phyloP scores from a whole-genome alignment of 2,888 invertebrate genomes.

The Sepioteuthis lessoniana region DNA sequence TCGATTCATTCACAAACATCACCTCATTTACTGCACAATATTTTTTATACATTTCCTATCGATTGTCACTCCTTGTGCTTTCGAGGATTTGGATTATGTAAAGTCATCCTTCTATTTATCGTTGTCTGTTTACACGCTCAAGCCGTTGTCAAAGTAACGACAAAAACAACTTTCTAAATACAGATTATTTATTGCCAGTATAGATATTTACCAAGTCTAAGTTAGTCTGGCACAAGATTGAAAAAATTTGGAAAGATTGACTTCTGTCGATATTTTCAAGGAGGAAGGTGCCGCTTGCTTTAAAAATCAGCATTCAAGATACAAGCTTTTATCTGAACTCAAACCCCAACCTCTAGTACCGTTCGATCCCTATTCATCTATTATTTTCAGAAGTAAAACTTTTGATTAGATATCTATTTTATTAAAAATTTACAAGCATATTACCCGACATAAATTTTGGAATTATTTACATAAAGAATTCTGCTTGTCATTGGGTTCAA shows the following conservation, averaged over 20 bases:
- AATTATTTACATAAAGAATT: too few relatives aligned
- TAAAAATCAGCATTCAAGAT: not conserved
- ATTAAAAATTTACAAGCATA: too few relatives aligned
- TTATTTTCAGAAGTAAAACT: too few relatives aligned
- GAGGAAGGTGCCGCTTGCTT: not conserved
- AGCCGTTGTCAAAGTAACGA: not conserved
- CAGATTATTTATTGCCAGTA: not conserved
- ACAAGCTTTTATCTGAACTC: too few relatives aligned
- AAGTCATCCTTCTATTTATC: not conserved
- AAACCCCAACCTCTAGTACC: too few relatives aligned
- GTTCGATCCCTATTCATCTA: too few relatives aligned
- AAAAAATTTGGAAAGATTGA: not conserved
- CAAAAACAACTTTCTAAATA: not conserved
- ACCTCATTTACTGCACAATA: too few relatives aligned
- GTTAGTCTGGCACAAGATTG: not conserved
- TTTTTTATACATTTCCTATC: too few relatives aligned
- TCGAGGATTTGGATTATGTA: not conserved
- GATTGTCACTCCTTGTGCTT: not conserved
- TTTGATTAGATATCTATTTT: too few relatives aligned
- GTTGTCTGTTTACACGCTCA: not conserved
- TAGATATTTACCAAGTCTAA: not conserved
- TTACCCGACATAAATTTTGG: too few relatives aligned
- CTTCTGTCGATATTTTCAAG: too few relatives aligned
- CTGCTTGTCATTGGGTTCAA: too few relatives aligned
- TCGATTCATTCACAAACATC: not conserved